Evolutionary conservation across 1,140 invertebrate genomes (phyloP).

Genomic region (Hormaphis cornu): DNA sequence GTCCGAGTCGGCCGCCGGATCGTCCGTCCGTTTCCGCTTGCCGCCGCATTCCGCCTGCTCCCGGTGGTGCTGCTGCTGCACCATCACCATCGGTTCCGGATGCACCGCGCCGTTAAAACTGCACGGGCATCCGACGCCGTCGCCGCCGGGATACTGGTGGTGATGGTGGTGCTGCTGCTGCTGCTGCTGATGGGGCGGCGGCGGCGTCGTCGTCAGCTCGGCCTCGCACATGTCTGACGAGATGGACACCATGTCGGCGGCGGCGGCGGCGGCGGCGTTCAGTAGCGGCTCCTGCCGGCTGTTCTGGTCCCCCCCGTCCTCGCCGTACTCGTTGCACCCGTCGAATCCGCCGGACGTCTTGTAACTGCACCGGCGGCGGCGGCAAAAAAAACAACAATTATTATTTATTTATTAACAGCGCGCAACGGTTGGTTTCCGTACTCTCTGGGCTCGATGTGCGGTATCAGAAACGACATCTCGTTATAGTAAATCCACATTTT

Average conservation of each 20-base stretch:
- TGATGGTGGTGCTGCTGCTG: no score
- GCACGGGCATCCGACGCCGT: background rate
- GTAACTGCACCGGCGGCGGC: constrained; percentile 1
- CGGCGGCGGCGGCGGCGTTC: no score
- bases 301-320: constrained; percentile 17
- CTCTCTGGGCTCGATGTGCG: constrained; percentile 31
- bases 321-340: background rate
- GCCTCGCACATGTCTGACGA: constrained; percentile 21
- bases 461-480: constrained; percentile 25
- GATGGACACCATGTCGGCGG: constrained; percentile 23
- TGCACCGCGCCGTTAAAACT: background rate
- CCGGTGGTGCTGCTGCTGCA: background rate
- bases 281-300: background rate
- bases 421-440: no score
- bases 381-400: background rate
- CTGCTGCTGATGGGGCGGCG: background rate
- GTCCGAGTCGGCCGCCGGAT: background rate
- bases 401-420: no score
- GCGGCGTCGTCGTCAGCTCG: constrained; percentile 14
- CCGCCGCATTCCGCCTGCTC: background rate
- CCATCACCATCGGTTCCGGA: background rate
- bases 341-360: constrained; percentile 14
- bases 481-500: constrained; percentile 26
- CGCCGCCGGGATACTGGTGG: background rate
- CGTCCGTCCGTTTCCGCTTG: constrained; percentile 1